A percentile compares a stretch with the other conserved stretches of the same genome.
Conservation (phyloP, 2,797 vertebrate species). For the Etheostoma perlongum region DNA sequence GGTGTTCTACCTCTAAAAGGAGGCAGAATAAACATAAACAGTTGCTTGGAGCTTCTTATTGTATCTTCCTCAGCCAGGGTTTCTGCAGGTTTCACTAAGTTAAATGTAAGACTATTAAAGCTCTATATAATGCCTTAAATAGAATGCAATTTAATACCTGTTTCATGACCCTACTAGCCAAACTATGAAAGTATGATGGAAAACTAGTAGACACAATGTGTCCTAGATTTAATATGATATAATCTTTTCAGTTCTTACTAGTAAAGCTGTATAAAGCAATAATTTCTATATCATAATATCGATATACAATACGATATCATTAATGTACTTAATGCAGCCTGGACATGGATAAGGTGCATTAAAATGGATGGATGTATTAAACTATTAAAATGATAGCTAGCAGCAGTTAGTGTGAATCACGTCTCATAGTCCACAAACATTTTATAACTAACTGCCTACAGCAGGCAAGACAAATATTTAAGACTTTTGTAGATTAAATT, state of each 20-base stretch:
- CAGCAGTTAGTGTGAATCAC: background rate
- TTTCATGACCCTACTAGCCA: background rate
- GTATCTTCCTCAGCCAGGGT: background rate
- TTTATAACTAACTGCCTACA: background rate
- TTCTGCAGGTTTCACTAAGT: slow-evolving; percentile 6
- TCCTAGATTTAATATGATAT: background rate
- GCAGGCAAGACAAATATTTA: background rate
- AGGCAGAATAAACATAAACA: background rate
- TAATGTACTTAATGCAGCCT: background rate
- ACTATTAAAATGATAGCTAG: background rate
- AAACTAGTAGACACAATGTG: background rate
- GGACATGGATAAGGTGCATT: background rate
- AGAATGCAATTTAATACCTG: background rate
- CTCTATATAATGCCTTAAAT: background rate
- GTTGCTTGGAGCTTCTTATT: background rate
- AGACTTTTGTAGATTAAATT: background rate
- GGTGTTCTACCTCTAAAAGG: background rate
- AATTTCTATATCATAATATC: too few species aligned
- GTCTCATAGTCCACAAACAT: background rate
- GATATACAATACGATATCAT: too few species aligned
- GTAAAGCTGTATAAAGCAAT: background rate
- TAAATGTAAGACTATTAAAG: slow-evolving; percentile 2
- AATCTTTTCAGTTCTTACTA: background rate
- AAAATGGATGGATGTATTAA: background rate
- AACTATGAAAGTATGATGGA: background rate